Conservation (phyloP, 2,888 invertebrate genomes). For the Microplitis deprimator region DNA sequence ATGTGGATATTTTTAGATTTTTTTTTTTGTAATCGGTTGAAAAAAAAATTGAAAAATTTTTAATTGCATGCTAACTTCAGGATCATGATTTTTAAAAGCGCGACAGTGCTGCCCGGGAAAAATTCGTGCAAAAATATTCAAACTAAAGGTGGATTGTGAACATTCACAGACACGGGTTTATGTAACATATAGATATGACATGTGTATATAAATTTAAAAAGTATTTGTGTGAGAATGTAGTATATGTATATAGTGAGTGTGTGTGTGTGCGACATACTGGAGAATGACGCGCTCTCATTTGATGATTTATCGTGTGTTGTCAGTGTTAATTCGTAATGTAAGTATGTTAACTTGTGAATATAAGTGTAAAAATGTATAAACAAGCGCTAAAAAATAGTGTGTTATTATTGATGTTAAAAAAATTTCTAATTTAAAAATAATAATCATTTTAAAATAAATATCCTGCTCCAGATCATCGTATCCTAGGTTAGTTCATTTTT, state of each 20-base stretch:
- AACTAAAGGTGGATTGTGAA: neutral
- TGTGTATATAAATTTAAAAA: neutral
- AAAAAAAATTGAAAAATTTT: no score
- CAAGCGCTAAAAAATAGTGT: neutral
- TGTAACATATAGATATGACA: neutral
- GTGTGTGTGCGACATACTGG: neutral
- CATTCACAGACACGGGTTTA: neutral
- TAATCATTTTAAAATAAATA: neutral
- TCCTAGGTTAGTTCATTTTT: neutral
- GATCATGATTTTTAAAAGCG: neutral
- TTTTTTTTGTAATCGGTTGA: no score
- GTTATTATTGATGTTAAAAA: neutral
- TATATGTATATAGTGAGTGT: neutral
- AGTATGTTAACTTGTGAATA: neutral
- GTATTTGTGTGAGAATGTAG: neutral
- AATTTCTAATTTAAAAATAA: neutral
- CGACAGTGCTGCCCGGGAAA: neutral
- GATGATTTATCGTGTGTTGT: constrained; percentile 1
- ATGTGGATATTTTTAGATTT: no score
- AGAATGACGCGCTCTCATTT: neutral
- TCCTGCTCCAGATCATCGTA: neutral
- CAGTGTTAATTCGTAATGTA: neutral
- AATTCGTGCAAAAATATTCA: neutral
- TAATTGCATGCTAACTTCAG: no score
- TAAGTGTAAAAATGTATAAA: neutral